Evolutionary conservation across 2,888 invertebrate species (phyloP), one percentile per base, ranked within the genome.

Genomic region (Cloeon dipterum): DNA sequence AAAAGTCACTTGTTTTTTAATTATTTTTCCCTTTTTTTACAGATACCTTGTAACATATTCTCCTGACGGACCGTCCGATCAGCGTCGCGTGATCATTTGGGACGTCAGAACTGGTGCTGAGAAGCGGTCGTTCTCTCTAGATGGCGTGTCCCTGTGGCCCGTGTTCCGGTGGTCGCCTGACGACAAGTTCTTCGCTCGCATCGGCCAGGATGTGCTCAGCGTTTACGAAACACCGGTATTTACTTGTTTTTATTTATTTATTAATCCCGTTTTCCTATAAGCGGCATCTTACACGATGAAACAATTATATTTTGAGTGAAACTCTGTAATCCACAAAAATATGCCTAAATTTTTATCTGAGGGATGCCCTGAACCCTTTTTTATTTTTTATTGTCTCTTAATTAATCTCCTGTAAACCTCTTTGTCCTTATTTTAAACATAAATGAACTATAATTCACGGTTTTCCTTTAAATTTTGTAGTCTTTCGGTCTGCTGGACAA

Each of bases 81-180:
- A 66, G 58, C 89, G 73, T 43, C 78, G 83, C 50, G 74, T 91
- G 13, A 79, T 89, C 38, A 83, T 99, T 50, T 98, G 94, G 93
- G 94, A 98, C 57, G 85, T 94, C 42, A 70, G 88, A 44, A 91
- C 93, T 4, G 94, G 91, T 7, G 70, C 73, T 48, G 89, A 91
- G 53, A 93, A 89, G 53, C 74, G 94, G 46, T 75, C 79, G 3
- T 96, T 96, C 57, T 70, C 71, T 38, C 74, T 81, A 0, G 86
- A 88, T 37, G 75, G 76, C 37, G 74, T 76, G 41, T 54, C 79
- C 1, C 71, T 75, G 1, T 85, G 93, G 79, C 93, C 93, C 0
- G 82, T 91, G 45, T 88, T 94, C 66, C 83, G 91, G 49, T 96
- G 96, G 94, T 91, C 88, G 38, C 77, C 79, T 51, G 91, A 94